Evolutionary conservation across 2,113 vertebrate genomes (phyloP), one percentile per base, ranked within the genome.

Genomic region (Romanogobio albipinnatus): DNA sequence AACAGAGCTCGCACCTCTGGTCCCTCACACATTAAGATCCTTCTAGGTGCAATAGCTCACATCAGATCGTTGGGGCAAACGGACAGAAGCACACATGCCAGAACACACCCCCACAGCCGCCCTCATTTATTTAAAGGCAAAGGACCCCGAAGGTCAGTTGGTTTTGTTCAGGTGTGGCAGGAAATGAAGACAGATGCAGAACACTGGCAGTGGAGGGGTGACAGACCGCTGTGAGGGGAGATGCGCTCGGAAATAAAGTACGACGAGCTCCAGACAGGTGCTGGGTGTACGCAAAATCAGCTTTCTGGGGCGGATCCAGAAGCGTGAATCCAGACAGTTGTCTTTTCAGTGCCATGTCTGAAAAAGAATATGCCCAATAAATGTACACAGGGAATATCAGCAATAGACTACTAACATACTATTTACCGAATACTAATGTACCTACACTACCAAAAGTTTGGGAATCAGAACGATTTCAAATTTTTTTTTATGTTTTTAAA

Each of bases 11-110:
- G 93, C 94, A 94, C 94, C 95, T 95, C 86, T 94, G 92, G 94
- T 94, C 96, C 96, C 94, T 94, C 95, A 94, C 96, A 97, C 95
- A 95, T 96, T 97, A 96, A 95, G 94, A 94, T 93, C 92, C 94
- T 94, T 95, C 92, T 91, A 5, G 95, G 95, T 96, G 94, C 94
- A 91, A 96, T 96, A 94, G 94, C 94, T 96, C 90, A 82, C 62
- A 61, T 75, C 70, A 68, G 56, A 53, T 64, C 70, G 15, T 14
- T 15, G 19, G 19, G 80, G 26, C 15, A 33, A 77, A 82, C 79
- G 77, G 10, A 33, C 61, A 49, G 43, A 68, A 49, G 36, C 73
- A n/a, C 49, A 76, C 39, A 39, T 47, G 74, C 68, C 83, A 71
- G 78, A 33, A 84, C 76, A 77, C 53, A 66, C 80, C 36, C 62